These are phyloP conservation scores for Apocheima hispidaria DNA, from an alignment of 2,888 invertebrate species.

Conservation along the genomic window DNA sequence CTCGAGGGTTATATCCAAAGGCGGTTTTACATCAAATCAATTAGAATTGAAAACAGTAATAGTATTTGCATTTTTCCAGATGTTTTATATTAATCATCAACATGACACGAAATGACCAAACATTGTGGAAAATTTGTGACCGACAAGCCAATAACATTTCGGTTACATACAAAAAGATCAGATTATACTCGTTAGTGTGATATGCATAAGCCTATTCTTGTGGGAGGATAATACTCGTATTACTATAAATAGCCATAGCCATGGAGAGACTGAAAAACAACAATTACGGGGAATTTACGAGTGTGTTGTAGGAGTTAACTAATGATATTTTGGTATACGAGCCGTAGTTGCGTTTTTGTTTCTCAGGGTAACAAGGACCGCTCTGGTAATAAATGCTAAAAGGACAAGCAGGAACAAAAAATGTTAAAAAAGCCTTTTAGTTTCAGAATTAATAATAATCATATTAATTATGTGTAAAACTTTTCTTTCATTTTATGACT, in stretches of 20 bases:
- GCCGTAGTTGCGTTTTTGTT: background rate
- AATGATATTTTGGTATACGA: background rate
- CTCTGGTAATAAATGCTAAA: background rate
- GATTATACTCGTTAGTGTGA: background rate
- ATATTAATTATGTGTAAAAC: no score
- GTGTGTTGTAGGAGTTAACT: conserved; percentile 2
- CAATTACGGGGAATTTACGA: conserved; percentile 1
- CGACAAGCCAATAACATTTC: background rate
- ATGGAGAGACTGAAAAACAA: background rate
- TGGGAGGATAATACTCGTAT: background rate
- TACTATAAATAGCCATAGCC: background rate
- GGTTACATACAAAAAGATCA: background rate
- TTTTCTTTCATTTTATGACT: no score
- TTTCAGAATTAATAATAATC: no score
- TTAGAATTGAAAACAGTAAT: no score
- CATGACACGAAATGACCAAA: background rate
- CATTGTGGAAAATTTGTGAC: background rate
- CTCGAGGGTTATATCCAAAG: background rate
- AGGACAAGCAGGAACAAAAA: background rate
- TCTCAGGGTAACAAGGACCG: background rate
- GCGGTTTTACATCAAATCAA: background rate
- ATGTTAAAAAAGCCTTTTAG: no score
- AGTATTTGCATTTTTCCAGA: no score
- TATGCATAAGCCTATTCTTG: background rate
- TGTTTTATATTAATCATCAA: no score